Conservation (phyloP, 2,113 vertebrate species). For the Rostratula benghalensis region DNA sequence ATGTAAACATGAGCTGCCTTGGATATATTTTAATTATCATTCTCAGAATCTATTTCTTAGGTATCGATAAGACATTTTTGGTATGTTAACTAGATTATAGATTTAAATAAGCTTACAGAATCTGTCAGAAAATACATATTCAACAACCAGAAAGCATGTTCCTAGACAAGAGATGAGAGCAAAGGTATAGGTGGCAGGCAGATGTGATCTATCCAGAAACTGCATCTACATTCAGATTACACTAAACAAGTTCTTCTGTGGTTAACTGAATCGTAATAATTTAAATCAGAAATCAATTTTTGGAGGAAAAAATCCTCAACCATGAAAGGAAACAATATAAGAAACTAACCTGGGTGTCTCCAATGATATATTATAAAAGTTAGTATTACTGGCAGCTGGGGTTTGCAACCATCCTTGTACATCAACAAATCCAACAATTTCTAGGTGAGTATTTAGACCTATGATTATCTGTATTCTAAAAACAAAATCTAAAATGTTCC, state of each 20-base stretch:
- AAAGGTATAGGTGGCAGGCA: not conserved
- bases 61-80: not conserved
- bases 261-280: not conserved
- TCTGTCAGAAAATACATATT: not conserved
- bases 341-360: fast-evolving
- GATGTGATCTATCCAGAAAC: not conserved
- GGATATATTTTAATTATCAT: not conserved
- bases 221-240: not conserved
- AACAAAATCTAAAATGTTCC: not conserved
- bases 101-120: not conserved
- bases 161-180: not conserved
- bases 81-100: not conserved
- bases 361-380: not conserved
- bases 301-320: not conserved
- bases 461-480: not conserved
- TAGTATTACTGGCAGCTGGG: not conserved
- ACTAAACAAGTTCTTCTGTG: not conserved
- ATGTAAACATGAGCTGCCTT: not conserved
- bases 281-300: not conserved
- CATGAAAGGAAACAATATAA: not conserved
- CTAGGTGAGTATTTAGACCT: not conserved
- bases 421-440: not conserved
- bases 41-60: not conserved
- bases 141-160: not conserved
- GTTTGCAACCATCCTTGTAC: not conserved